Base-by-base conservation (phyloP, 2,888 invertebrate species). In the Coecobrya sp. region DNA sequence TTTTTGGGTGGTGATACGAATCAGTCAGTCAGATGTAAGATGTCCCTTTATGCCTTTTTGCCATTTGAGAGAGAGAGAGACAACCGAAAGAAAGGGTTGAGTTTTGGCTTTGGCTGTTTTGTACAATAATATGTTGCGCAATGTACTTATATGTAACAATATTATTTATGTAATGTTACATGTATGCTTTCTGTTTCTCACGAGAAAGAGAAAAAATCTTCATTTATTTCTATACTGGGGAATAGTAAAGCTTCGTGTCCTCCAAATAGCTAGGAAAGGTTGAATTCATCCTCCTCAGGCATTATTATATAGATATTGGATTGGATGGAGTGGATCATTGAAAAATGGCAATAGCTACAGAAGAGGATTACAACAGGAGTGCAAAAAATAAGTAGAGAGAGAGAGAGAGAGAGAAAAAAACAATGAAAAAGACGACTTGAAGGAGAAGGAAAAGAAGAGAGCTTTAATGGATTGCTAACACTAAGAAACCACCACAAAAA, bases 261-360 rank as follows among this genome's bases (percentile, higher is more conserved):
- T 70, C 70, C 42, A 42, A 70, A 19, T 36, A 8, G 16, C 19
- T 2, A 36, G 70, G 70, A 42, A 70, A 70, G 70, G 70, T 70
- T 70, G 42, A 70, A 70, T 70, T 19, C 70, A 36, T 70, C 27
- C n/a, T n/a, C n/a, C n/a, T n/a, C n/a, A n/a, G 59, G 62, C 55
- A 19, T 55, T 55, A n/a, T n/a, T 36, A 36, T n/a, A n/a, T n/a
- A 36, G 55, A 16, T 16, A 19, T 55, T 55, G 55, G n/a, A 55
- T 55, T 55, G 55, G 19, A 16, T 55, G 19, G n/a, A 68, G 68
- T 68, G 36, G 68, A 68, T 68, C 16, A 68, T 27, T 68, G 68
- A 30, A 8, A 68, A 59, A 49, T 22, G 59, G 30, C 30, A 68
- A 30, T 16, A 13, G 68, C 65, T 27, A 27, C 27, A 59, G 3